phyloP scores from a whole-genome alignment of 2,797 vertebrate species.

The Alauda arvensis region DNA sequence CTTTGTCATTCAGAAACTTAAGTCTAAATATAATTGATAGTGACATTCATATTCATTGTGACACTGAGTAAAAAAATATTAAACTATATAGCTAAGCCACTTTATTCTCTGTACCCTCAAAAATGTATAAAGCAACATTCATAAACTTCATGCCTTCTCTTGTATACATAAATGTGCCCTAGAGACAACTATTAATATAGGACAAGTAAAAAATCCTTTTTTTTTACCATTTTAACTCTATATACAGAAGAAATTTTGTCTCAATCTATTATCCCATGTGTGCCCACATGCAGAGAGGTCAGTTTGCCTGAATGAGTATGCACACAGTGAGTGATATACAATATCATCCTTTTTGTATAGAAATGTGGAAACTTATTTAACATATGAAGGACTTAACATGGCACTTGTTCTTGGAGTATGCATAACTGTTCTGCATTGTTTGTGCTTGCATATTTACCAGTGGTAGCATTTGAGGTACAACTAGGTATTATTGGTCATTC shows the following conservation, averaged over 20 bases:
- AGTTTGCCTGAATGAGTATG: not conserved
- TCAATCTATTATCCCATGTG: not conserved
- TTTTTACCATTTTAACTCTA: not conserved
- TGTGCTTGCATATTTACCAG: not conserved
- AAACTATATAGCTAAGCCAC: not conserved
- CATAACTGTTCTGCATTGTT: not conserved
- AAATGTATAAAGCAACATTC: not conserved
- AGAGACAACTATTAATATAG: not conserved
- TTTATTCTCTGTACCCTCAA: not conserved
- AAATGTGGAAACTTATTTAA: not conserved
- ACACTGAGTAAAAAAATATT: not conserved
- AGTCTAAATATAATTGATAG: not conserved
- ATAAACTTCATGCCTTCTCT: not conserved
- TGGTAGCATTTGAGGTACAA: not conserved
- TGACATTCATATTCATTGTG: not conserved
- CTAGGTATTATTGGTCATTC: not conserved
- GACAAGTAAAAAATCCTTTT: not conserved
- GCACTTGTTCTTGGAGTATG: not conserved
- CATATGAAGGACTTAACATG: not conserved
- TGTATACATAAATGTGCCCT: not conserved
- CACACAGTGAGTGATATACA: not conserved
- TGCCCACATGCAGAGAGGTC: not conserved
- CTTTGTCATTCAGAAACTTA: not conserved
- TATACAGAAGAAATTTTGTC: not conserved
- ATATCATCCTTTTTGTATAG: not conserved